A percentile compares a stretch with the other conserved stretches of the same genome.
Evolutionary conservation across 2,797 vertebrate genomes (phyloP).

Genomic region (Pangasius djambal): DNA sequence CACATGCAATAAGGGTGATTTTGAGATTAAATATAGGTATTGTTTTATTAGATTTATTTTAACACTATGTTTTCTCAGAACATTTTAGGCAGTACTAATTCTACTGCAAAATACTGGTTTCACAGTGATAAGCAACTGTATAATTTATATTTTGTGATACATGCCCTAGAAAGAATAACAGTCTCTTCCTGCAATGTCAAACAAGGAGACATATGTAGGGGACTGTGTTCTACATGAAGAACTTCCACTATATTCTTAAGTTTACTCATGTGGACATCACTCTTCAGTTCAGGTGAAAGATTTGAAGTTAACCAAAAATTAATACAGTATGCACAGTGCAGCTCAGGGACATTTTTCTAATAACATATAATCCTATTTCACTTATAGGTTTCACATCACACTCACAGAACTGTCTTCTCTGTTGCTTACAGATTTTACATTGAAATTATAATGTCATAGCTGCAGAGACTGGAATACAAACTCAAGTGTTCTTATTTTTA

Average conservation of each 20-base stretch:
- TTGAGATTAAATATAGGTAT: background rate
- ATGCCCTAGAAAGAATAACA: no score
- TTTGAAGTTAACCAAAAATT: no score
- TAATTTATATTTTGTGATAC: no score
- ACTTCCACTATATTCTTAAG: background rate
- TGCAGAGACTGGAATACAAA: constrained; percentile 32
- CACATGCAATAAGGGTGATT: background rate
- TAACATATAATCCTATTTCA: no score
- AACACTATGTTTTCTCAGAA: background rate
- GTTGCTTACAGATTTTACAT: background rate
- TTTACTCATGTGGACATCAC: background rate
- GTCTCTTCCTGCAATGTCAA: no score
- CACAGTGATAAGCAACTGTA: background rate
- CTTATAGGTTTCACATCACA: no score
- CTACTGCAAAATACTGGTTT: background rate
- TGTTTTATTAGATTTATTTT: background rate
- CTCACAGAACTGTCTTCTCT: no score
- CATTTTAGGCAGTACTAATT: background rate
- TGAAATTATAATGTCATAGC: background rate
- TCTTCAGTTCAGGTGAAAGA: background rate
- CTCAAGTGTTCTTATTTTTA: constrained; percentile 40
- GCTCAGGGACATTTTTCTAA: no score
- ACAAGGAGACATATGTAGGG: no score
- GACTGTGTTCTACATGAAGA: background rate
- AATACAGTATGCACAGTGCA: no score